Conservation (phyloP, 2,113 vertebrate genomes). For the Martes martes region DNA sequence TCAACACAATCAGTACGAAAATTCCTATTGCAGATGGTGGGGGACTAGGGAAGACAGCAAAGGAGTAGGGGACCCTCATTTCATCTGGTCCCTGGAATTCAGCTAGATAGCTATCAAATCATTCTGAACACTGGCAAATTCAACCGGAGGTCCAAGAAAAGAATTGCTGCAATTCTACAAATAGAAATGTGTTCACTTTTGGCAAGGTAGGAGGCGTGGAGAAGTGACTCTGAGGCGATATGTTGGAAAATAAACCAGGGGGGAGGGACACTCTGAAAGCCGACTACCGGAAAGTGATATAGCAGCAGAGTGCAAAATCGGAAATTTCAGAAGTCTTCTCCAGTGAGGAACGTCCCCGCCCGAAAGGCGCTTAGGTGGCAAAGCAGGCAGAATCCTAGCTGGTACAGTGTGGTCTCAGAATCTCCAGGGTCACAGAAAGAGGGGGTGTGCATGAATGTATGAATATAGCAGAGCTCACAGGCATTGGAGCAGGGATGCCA, state of each 20-base stretch:
- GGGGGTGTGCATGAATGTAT: neutral
- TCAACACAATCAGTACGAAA: neutral
- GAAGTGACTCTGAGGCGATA: neutral
- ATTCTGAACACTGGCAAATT: neutral
- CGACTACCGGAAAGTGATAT: neutral
- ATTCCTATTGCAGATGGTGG: neutral
- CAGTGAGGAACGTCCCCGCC: neutral
- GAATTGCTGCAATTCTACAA: neutral
- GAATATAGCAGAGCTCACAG: neutral
- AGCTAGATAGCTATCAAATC: neutral
- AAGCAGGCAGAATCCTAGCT: neutral
- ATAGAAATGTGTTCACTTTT: neutral
- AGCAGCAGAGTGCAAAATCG: neutral
- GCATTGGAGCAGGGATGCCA: neutral
- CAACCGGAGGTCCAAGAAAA: neutral
- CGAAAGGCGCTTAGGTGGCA: neutral
- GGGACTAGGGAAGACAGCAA: neutral
- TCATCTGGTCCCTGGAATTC: neutral
- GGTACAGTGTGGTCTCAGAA: neutral
- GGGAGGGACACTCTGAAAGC: neutral
- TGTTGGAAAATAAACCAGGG: neutral
- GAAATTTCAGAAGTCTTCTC: neutral
- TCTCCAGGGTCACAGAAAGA: neutral
- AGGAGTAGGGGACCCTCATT: neutral
- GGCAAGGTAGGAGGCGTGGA: neutral